phyloP scores from a whole-genome alignment of 2,113 vertebrate species.

The Pluvialis apricaria region DNA sequence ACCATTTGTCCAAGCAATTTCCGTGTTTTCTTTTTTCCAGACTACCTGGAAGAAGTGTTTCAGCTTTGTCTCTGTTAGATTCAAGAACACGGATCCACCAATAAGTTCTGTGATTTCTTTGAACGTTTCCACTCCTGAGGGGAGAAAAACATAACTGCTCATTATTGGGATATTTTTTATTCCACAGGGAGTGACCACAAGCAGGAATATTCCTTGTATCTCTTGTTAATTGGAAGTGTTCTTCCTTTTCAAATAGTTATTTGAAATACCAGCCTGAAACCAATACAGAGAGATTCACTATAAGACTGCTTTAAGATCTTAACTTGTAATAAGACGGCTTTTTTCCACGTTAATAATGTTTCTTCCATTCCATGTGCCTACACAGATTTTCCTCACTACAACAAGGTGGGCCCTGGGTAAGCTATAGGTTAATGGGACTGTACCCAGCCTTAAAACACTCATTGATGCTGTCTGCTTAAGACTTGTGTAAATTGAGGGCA shows the following conservation, averaged over 20 bases:
- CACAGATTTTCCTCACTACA: background rate
- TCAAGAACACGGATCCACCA: background rate
- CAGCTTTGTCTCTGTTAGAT: background rate
- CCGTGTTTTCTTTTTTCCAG: background rate
- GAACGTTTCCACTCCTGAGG: background rate
- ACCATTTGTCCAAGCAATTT: background rate
- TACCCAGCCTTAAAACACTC: background rate
- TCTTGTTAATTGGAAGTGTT: background rate
- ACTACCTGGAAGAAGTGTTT: background rate
- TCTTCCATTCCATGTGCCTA: background rate
- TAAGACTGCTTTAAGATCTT: background rate
- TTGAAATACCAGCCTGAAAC: background rate
- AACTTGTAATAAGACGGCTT: background rate
- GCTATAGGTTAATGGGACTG: background rate
- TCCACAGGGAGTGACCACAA: background rate
- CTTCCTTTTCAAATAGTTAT: background rate
- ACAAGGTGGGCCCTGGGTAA: background rate
- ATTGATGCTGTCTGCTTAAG: background rate
- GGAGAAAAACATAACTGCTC: background rate
- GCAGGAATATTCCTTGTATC: background rate
- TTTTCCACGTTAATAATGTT: background rate
- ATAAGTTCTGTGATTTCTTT: background rate
- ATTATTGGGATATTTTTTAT: background rate
- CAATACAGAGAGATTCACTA: background rate
- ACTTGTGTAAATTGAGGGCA: background rate